Percentiles rank a stretch among this genome's conserved stretches.
These are phyloP conservation scores for Acleris cristana DNA, from an alignment of 2,888 invertebrate genomes.

Conservation along the genomic window DNA sequence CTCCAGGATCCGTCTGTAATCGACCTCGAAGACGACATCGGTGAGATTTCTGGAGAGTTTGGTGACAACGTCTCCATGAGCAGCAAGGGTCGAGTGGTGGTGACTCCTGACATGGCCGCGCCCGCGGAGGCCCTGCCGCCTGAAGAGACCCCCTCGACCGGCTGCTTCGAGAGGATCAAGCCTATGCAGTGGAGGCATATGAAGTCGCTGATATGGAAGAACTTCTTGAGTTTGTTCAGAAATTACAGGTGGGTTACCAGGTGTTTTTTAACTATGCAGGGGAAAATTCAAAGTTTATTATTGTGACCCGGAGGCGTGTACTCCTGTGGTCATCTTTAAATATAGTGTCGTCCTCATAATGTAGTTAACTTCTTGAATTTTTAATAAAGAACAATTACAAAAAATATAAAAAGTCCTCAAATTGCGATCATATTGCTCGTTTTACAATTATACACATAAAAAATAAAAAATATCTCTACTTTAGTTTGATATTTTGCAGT, in stretches of 20 bases:
- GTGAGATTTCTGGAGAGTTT: constrained; percentile 93
- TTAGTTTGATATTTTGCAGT: too few relatives aligned
- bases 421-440: too few relatives aligned
- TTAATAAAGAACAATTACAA: too few relatives aligned
- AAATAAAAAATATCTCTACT: too few relatives aligned
- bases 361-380: too few relatives aligned
- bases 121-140: constrained; percentile 87
- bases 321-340: too few relatives aligned
- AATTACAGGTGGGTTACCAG: constrained; percentile 88
- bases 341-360: too few relatives aligned
- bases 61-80: constrained; percentile 93
- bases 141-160: constrained; percentile 84
- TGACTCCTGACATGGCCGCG: constrained; percentile 77
- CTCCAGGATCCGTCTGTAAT: constrained; percentile 85
- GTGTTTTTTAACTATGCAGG: background rate
- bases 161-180: constrained; percentile 83
- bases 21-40: constrained; percentile 87
- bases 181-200: constrained; percentile 88
- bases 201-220: constrained; percentile 94
- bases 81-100: constrained; percentile 87
- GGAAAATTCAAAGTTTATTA: too few relatives aligned
- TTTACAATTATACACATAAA: too few relatives aligned
- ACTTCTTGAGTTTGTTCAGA: constrained; percentile 93
- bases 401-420: too few relatives aligned
- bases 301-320: too few relatives aligned